Evolutionary conservation across 2,797 vertebrate genomes (phyloP).

Genomic region (Spizella passerina): DNA sequence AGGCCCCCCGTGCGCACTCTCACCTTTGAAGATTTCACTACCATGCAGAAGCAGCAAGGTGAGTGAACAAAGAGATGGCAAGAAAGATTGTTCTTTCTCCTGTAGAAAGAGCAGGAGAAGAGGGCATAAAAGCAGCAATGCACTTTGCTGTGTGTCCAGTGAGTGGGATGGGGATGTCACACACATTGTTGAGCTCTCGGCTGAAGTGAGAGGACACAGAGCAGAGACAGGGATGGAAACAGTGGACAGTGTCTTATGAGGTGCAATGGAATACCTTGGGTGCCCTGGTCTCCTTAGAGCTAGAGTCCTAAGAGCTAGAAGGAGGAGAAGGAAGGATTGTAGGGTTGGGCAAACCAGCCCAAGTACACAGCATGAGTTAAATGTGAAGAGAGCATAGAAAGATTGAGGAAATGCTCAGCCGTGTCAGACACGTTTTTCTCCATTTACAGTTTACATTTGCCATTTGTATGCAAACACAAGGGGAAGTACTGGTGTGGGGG

Average conservation of each 20-base stretch:
- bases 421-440: fast-evolving
- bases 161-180: background rate
- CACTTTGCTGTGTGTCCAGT: background rate
- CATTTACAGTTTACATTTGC: background rate
- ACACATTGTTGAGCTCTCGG: background rate
- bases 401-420: background rate
- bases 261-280: background rate
- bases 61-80: background rate
- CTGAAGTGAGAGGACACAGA: background rate
- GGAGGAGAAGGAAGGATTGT: background rate
- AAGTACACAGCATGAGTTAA: background rate
- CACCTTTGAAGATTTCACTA: conserved; percentile 98
- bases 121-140: background rate
- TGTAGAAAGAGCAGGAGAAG: background rate
- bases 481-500: background rate
- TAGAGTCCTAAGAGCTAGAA: background rate
- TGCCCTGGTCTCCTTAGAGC: background rate
- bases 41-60: conserved; percentile 99
- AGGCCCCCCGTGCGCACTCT: conserved; percentile 97
- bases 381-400: background rate
- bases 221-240: background rate
- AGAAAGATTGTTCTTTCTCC: background rate
- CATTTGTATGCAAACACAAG: background rate
- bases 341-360: background rate
- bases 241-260: background rate